These are phyloP conservation scores for Teinopalpus imperialis DNA, from an alignment of 2,888 invertebrate genomes.

Conservation along the genomic window DNA sequence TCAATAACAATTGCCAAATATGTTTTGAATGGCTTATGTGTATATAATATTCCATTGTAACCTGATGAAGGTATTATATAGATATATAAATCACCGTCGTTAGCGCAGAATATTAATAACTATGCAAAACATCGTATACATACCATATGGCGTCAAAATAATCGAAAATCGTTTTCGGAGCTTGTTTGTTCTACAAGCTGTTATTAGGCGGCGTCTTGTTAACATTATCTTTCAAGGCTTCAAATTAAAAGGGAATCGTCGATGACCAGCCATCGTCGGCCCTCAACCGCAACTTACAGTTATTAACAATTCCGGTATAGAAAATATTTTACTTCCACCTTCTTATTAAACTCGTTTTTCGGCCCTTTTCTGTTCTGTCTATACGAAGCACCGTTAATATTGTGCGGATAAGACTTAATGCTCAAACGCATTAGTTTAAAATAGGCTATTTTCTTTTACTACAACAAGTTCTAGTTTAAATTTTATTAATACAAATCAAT, in stretches of 20 bases:
- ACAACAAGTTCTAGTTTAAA: too few species aligned
- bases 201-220: slow-evolving; percentile 78
- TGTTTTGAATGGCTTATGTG: too few species aligned
- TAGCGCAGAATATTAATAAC: slow-evolving; percentile 28
- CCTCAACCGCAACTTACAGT: slow-evolving; percentile 70
- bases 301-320: slow-evolving; percentile 78
- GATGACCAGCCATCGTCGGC: slow-evolving; percentile 45
- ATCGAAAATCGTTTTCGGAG: slow-evolving; percentile 51
- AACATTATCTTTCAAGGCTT: slow-evolving; percentile 64
- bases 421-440: too few species aligned
- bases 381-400: slow-evolving; percentile 45
- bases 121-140: slow-evolving; percentile 47
- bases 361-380: slow-evolving; percentile 64
- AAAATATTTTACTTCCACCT: slow-evolving; percentile 80
- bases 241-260: slow-evolving; percentile 77
- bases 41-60: too few species aligned
- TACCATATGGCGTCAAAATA: slow-evolving; percentile 66
- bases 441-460: too few species aligned
- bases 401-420: slow-evolving; percentile 46
- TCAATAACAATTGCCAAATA: too few species aligned
- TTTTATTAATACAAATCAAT: too few species aligned
- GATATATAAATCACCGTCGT: slow-evolving; percentile 15
- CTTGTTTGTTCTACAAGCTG: slow-evolving; percentile 74
- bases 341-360: slow-evolving; percentile 76
- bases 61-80: too few species aligned